phyloP scores from a whole-genome alignment of 2,888 invertebrate species.

The Taphrorychus bicolor region DNA sequence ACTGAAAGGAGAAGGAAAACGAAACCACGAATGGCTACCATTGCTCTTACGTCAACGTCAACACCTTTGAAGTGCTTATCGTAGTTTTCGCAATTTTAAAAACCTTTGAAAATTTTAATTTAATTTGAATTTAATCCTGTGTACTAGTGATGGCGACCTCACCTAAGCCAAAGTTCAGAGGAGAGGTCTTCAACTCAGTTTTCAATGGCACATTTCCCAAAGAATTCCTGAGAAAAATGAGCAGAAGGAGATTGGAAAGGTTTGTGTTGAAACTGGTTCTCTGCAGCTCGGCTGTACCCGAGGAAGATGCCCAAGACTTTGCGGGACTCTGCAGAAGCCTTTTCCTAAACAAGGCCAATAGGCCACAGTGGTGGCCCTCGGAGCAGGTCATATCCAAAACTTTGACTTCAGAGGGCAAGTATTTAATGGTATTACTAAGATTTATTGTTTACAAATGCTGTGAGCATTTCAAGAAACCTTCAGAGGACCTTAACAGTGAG shows the following conservation, averaged over 20 bases:
- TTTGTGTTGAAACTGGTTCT: conserved; percentile 30
- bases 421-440: conserved; percentile 22
- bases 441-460: conserved; percentile 35
- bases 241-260: conserved; percentile 21
- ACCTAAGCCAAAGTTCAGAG: too few species aligned
- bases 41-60: too few species aligned
- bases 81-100: too few species aligned
- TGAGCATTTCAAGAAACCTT: conserved; percentile 34
- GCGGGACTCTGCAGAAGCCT: conserved; percentile 18
- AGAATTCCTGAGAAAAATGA: conserved; percentile 32
- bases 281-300: conserved; percentile 16
- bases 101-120: too few species aligned
- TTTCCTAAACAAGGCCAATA: conserved; percentile 29
- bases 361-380: conserved; percentile 37
- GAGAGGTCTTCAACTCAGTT: too few species aligned
- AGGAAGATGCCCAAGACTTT: conserved; percentile 20
- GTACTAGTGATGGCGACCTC: too few species aligned
- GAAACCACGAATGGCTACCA: too few species aligned
- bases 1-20: too few species aligned
- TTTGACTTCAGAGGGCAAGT: conserved; percentile 24
- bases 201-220: conserved; percentile 29
- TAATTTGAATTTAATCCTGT: too few species aligned
- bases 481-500: conserved; percentile 15
- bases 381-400: conserved; percentile 20
- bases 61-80: too few species aligned